Evolutionary conservation across 2,113 vertebrate species (phyloP).

Genomic region (Myotis lucifugus): DNA sequence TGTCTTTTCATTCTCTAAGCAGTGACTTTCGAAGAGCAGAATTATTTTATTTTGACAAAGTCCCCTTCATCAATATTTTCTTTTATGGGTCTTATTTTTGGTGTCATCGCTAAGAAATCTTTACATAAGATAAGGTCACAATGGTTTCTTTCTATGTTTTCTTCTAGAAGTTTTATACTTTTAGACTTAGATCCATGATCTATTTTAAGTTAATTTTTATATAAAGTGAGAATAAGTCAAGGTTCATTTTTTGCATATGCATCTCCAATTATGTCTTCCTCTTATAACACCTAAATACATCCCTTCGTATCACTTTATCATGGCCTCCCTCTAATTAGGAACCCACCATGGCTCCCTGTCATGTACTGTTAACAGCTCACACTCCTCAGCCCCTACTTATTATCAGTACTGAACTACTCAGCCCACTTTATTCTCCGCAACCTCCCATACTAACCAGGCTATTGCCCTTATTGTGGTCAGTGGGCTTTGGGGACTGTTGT

Average conservation of each 20-base stretch:
- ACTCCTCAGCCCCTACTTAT: background rate
- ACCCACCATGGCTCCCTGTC: background rate
- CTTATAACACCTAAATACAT: background rate
- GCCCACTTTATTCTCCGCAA: background rate
- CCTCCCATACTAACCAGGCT: background rate
- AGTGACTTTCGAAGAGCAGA: background rate
- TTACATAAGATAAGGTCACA: background rate
- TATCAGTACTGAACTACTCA: background rate
- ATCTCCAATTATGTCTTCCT: background rate
- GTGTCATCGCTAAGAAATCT: constrained; percentile 4
- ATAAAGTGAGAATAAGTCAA: background rate
- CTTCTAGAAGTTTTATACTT: background rate
- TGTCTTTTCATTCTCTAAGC: background rate
- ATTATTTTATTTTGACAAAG: background rate
- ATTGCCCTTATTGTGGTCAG: background rate
- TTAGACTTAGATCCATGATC: background rate
- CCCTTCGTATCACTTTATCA: background rate
- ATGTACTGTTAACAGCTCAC: background rate
- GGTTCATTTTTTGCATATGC: background rate
- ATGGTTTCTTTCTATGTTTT: background rate
- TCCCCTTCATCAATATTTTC: background rate
- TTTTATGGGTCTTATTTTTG: background rate
- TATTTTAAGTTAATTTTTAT: background rate
- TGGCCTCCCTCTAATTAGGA: background rate
- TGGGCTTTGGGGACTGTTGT: background rate